Base-by-base conservation (phyloP, 1,140 invertebrate genomes). In the Papilio machaon region DNA sequence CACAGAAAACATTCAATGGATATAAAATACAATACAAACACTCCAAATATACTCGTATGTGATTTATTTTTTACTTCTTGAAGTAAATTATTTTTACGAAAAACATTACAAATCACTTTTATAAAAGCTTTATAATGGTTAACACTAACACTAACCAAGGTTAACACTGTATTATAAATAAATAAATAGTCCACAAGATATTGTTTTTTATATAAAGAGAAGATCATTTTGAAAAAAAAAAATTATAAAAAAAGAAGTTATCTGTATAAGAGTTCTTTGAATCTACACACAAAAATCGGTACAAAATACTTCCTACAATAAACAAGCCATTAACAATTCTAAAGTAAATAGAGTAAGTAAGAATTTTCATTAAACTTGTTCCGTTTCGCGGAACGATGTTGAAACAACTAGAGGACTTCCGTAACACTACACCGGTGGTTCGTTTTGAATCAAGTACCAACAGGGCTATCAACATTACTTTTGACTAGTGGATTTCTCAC, bases 301-400 rank as follows among this genome's bases (percentile, higher is more conserved):
- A n/a, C n/a, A n/a, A 17, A 30, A 23, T 13, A 35, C 19, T 64
- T 23, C 19, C 58, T 64, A 67, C 19, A 30, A 67, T 67, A 67
- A 67, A 30, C 60, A 67, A 35, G 10, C 30, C 46, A 75, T 75
- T 75, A 23, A 5, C 17, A 30, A 23, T 75, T 49, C 19, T 75
- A 75, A 75, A 47, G 43, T 46, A 75, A 30, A 30, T 30, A n/a
- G n/a, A 15, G 46, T 52, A 47, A 49, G 73, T 75, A 49, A 49
- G 73, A 75, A 23, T 75, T 75, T 75, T 75, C 46, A 74, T 74
- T 74, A 74, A 74, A 74, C 43, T 74, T 74, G 38, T 46, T 47
- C 43, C 38, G 35, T 74, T 73, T 47, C 73, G 35, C 43, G 73
- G 43, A 19, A n/a, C 70, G 17, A n/a, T n/a, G 73, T 13, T 46